Percentiles rank a stretch among this genome's conserved stretches.
phyloP scores from a whole-genome alignment of 2,113 vertebrate species.

The Dolichallabes microphthalmus region DNA sequence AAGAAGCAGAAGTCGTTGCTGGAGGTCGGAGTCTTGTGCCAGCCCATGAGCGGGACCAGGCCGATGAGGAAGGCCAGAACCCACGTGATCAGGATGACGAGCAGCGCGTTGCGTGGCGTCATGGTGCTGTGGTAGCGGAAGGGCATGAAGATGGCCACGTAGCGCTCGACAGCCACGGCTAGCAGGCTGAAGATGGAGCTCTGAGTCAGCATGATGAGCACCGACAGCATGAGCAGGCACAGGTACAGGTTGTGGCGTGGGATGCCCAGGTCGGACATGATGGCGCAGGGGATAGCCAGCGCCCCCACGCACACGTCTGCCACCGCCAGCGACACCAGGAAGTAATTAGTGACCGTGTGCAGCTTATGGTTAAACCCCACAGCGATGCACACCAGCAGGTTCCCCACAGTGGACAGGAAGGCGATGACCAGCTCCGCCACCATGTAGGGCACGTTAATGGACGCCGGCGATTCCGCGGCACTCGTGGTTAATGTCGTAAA shows the following conservation, averaged over 20 bases:
- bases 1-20: constrained; percentile 65
- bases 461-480: constrained; percentile 11
- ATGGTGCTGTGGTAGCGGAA: constrained; percentile 71
- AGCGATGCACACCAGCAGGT: constrained; percentile 70
- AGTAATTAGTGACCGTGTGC: constrained; percentile 77
- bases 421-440: constrained; percentile 71
- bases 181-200: constrained; percentile 78
- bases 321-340: constrained; percentile 73
- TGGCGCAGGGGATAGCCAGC: constrained; percentile 75
- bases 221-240: constrained; percentile 75
- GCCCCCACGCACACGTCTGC: constrained; percentile 74
- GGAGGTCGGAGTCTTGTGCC: constrained; percentile 62
- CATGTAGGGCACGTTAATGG: constrained; percentile 68
- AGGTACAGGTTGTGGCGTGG: constrained; percentile 68
- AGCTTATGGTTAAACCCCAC: constrained; percentile 71
- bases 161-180: constrained; percentile 75
- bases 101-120: constrained; percentile 67
- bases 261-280: constrained; percentile 70
- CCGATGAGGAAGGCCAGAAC: constrained; percentile 66
- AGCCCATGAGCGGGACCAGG: constrained; percentile 71
- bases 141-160: constrained; percentile 76
- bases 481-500: constrained; percentile 6
- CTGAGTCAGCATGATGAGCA: constrained; percentile 76
- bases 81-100: constrained; percentile 70
- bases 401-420: constrained; percentile 66